Evolutionary conservation across 2,113 vertebrate genomes (phyloP).

Genomic region (Leptodactylus fuscus): DNA sequence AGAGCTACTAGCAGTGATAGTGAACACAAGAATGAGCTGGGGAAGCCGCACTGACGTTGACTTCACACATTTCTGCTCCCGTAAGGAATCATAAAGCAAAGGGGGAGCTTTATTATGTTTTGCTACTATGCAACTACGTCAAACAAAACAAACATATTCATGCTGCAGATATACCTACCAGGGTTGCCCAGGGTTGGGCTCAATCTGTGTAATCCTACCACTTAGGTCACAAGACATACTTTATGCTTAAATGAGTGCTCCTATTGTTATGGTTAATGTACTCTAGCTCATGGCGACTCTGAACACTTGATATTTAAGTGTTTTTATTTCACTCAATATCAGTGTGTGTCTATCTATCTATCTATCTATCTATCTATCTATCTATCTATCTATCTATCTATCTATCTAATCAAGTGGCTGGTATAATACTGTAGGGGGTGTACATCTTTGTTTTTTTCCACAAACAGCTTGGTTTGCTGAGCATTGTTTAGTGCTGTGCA

Average conservation of each 20-base stretch:
- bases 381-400: too few relatives aligned
- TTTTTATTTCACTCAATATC: not conserved
- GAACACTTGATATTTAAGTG: not conserved
- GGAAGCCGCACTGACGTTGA: not conserved
- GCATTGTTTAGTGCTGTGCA: too few relatives aligned
- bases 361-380: too few relatives aligned
- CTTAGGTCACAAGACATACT: not conserved
- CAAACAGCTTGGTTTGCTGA: too few relatives aligned
- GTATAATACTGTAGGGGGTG: too few relatives aligned
- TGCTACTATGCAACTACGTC: constrained; percentile 44
- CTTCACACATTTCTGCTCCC: constrained; percentile 33
- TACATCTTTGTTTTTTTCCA: too few relatives aligned
- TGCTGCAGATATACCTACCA: constrained; percentile 5
- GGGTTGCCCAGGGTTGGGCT: constrained; percentile 27
- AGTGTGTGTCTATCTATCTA: too few relatives aligned
- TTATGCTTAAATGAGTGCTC: constrained; percentile 22
- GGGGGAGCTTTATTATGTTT: not conserved
- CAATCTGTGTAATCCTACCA: constrained; percentile 17
- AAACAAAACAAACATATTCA: constrained; percentile 48
- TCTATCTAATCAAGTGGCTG: too few relatives aligned
- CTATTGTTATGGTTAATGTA: constrained; percentile 5
- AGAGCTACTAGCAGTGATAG: not conserved
- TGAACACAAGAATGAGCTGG: not conserved
- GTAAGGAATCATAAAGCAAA: constrained; percentile 20
- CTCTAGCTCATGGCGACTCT: not conserved